Evolutionary conservation across 2,797 vertebrate genomes (phyloP).

Genomic region (Antrozous pallidus): DNA sequence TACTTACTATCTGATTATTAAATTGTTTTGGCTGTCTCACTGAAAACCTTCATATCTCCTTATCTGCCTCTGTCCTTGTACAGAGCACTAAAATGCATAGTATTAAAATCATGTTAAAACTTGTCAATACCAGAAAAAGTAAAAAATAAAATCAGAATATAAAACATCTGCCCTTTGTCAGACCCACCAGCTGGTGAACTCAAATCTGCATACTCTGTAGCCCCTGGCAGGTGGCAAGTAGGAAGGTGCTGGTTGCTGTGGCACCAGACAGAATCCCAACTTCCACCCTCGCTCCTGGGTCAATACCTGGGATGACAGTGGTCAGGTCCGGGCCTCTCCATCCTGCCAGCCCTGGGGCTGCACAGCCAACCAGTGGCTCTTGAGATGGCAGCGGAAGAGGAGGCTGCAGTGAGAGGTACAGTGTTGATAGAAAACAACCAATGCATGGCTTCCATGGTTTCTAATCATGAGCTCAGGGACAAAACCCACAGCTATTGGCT

Average conservation of each 20-base stretch:
- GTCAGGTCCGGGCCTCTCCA: not conserved
- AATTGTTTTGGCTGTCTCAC: not conserved
- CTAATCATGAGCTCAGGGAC: not conserved
- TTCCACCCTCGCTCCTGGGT: not conserved
- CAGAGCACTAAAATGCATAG: not conserved
- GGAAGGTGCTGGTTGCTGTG: not conserved
- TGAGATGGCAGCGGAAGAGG: not conserved
- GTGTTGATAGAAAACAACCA: not conserved
- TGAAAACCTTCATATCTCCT: not conserved
- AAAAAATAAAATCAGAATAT: conserved; percentile 7
- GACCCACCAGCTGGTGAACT: not conserved
- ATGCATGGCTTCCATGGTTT: not conserved
- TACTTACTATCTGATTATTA: not conserved
- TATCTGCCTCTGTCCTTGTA: not conserved
- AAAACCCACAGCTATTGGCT: conserved; percentile 27
- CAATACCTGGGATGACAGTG: not conserved
- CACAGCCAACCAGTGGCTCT: not conserved
- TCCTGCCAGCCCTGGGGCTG: not conserved
- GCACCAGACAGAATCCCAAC: not conserved
- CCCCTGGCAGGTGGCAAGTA: not conserved
- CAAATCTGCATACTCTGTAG: too few species aligned
- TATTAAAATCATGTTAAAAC: conserved; percentile 11
- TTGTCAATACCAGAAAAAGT: not conserved
- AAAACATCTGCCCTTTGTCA: not conserved
- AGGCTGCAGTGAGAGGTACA: not conserved